phyloP scores from a whole-genome alignment of 2,888 invertebrate species.

The Polymixis lichenea region DNA sequence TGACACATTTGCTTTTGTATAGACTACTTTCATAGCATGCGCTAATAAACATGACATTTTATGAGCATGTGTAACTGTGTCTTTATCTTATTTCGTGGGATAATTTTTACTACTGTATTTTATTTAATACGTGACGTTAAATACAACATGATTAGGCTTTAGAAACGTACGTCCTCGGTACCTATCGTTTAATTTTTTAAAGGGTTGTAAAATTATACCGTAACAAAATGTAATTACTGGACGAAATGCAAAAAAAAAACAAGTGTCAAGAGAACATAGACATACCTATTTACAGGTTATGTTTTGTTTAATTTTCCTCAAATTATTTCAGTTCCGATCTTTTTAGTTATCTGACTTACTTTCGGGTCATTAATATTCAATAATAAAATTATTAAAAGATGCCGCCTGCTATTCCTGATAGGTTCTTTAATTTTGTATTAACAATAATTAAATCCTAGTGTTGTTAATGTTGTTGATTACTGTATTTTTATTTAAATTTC shows the following conservation, averaged over 20 bases:
- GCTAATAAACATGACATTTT: too few species aligned
- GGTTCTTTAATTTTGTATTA: slow-evolving; percentile 67
- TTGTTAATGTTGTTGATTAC: slow-evolving; percentile 7
- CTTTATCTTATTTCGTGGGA: too few species aligned
- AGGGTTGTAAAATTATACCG: background rate
- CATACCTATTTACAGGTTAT: slow-evolving; percentile 27
- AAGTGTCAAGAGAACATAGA: background rate
- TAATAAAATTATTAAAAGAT: slow-evolving; percentile 44
- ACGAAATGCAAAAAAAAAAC: background rate
- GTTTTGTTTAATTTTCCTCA: slow-evolving; percentile 6
- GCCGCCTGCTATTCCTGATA: slow-evolving; percentile 79
- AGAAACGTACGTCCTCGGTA: background rate
- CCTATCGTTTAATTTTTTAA: background rate
- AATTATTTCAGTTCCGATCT: background rate
- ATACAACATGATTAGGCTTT: background rate
- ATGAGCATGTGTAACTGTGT: too few species aligned
- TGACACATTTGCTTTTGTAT: too few species aligned
- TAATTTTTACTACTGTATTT: background rate
- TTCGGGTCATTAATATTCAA: background rate
- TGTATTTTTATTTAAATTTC: slow-evolving; percentile 69
- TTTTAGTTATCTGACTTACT: background rate
- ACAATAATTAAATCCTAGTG: background rate
- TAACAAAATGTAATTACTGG: background rate
- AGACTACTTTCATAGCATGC: too few species aligned
- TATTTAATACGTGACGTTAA: background rate